Evolutionary conservation across 2,888 invertebrate genomes (phyloP).

Genomic region (Drosophila paranaensis): DNA sequence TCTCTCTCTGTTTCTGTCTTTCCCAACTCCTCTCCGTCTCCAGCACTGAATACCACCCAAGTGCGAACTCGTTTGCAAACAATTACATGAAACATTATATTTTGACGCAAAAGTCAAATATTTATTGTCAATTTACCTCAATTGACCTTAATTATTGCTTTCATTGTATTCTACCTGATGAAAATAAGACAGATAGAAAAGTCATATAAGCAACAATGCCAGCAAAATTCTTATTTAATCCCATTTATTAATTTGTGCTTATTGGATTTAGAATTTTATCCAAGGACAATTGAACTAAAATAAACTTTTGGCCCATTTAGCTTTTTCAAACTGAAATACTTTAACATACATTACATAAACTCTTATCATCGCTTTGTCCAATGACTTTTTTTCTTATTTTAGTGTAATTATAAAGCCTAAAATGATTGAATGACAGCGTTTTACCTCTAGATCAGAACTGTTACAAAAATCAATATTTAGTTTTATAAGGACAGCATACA

Average conservation of each 20-base stretch:
- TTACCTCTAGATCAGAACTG: too few species aligned
- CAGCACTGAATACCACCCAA: too few species aligned
- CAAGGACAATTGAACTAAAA: neutral
- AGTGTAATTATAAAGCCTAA: too few species aligned
- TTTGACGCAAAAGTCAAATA: neutral
- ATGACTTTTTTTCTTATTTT: too few species aligned
- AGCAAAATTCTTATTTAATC: neutral
- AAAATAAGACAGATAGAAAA: neutral
- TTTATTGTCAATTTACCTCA: slow-evolving; percentile 1
- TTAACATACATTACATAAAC: too few species aligned
- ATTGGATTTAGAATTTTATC: neutral
- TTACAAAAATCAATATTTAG: too few species aligned
- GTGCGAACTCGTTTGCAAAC: neutral
- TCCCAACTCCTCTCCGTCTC: too few species aligned
- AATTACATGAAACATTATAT: neutral
- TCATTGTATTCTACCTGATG: neutral
- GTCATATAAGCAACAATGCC: too few species aligned
- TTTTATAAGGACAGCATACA: too few species aligned
- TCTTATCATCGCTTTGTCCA: too few species aligned
- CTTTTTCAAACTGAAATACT: neutral
- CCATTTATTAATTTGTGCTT: neutral
- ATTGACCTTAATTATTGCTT: slow-evolving; percentile 1
- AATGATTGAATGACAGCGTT: too few species aligned
- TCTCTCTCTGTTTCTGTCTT: neutral
- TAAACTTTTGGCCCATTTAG: neutral